phyloP scores from a whole-genome alignment of 2,888 invertebrate genomes.

The Barypeithes pellucidus region DNA sequence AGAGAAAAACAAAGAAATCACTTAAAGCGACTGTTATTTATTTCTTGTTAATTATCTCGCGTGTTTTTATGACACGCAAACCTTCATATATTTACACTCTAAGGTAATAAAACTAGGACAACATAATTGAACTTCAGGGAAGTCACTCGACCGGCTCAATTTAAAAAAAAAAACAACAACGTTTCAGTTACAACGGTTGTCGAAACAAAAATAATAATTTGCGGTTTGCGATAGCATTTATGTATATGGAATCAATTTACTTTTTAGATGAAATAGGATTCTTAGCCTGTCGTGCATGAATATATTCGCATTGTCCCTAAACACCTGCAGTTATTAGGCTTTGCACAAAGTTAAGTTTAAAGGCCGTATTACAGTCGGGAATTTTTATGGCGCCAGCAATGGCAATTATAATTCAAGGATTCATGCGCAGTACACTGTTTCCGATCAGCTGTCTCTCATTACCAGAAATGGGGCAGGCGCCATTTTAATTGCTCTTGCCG shows the following conservation, averaged over 20 bases:
- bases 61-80: neutral
- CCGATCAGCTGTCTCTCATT: too few species aligned
- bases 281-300: neutral
- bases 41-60: neutral
- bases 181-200: slow-evolving; percentile 2
- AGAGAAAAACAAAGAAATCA: neutral
- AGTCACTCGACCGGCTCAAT: slow-evolving; percentile 3
- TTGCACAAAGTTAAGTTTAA: too few species aligned
- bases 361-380: too few species aligned
- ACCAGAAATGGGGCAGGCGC: too few species aligned
- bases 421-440: too few species aligned
- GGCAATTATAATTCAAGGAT: too few species aligned
- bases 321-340: neutral
- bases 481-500: too few species aligned
- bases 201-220: neutral
- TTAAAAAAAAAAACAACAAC: neutral
- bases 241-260: neutral
- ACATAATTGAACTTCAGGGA: slow-evolving; percentile 14
- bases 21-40: neutral
- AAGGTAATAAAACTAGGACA: neutral
- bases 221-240: neutral
- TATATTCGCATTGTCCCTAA: neutral
- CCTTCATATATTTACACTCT: slow-evolving; percentile 2
- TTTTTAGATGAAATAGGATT: neutral
- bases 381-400: too few species aligned